Base-by-base conservation (phyloP, 2,113 vertebrate genomes). In the Takifugu flavidus region DNA sequence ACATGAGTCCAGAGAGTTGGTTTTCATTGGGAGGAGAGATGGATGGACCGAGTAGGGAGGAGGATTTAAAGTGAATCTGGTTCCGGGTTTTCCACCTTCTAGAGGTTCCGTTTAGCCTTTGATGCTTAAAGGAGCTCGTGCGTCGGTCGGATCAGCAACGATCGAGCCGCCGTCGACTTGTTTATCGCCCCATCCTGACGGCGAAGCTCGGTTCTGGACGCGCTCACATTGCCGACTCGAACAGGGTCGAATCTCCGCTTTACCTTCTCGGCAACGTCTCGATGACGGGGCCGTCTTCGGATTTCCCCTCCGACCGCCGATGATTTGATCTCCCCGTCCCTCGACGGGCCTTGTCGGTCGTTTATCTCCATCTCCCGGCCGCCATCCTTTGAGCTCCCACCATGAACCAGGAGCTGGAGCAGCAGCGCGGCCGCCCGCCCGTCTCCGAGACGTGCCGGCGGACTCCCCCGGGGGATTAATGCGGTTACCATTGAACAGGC, bases 391-490 rank as follows among this genome's bases (percentile, higher is more conserved):
- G 12, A 56, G 67, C 75, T 62, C 67, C 29, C 52, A 53, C 65
- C 44, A 53, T 79, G 76, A 86, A 84, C 80, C 62, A 65, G 72
- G 67, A 74, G 72, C 74, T 58, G 58, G 62, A 73, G 74, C 44
- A 59, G 75, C 78, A 20, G 20, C 20, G 20, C 77, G 84, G 81
- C 79, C 65, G 83, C 82, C 71, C 73, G 85, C 43, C 74, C 81
- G 73, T 81, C 77, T 77, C 58, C 25, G 56, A 86, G 87, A 78
- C 77, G 70, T n/a, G 27, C 72, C 59, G 77, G 77, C 84, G 79
- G 79, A 75, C 70, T 79, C 82, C 86, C 77, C 81, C 74, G 86
- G 76, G 84, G 72, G 84, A 86, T 89, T 85, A 89, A 89, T 86
- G 82, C 78, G 81, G 82, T 89, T 87, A 85, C 82, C 77, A 86